phyloP scores from a whole-genome alignment of 1,140 invertebrate species.

The Drosophila yakuba region DNA sequence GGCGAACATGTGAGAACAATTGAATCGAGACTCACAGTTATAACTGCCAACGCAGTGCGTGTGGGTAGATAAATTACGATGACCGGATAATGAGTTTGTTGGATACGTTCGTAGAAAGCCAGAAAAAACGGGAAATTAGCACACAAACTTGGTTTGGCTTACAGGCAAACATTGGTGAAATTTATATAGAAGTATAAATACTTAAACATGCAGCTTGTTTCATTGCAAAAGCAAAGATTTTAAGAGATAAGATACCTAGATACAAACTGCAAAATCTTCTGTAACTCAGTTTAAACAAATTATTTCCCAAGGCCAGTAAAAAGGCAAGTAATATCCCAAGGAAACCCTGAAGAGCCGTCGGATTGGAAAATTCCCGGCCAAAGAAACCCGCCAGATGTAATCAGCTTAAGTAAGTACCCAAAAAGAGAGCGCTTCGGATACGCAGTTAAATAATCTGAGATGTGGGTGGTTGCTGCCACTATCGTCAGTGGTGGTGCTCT shows the following conservation, averaged over 20 bases:
- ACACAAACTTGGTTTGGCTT: constrained; percentile 12
- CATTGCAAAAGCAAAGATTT: neutral
- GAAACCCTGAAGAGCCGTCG: neutral
- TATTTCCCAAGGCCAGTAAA: neutral
- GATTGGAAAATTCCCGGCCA: constrained; percentile 18
- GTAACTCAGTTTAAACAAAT: neutral
- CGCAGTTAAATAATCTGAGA: constrained; percentile 40
- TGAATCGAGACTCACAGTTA: constrained; percentile 52
- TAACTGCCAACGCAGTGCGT: constrained; percentile 26
- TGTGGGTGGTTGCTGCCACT: constrained; percentile 37
- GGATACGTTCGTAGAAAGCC: neutral
- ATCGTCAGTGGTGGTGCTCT: constrained; percentile 20
- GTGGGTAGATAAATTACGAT: constrained; percentile 50
- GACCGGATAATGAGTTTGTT: constrained; percentile 31
- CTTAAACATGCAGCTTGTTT: neutral
- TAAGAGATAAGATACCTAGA: neutral
- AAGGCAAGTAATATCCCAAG: constrained; percentile 6
- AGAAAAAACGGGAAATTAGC: constrained; percentile 28
- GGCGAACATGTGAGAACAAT: constrained; percentile 53
- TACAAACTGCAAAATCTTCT: neutral
- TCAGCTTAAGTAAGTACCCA: constrained; percentile 42
- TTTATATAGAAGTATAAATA: neutral
- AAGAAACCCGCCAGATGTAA: constrained; percentile 35
- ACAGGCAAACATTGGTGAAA: neutral
- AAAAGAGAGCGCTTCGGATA: constrained; percentile 22